phyloP scores from a whole-genome alignment of 1,140 invertebrate genomes.

The Zophobas atratus region DNA sequence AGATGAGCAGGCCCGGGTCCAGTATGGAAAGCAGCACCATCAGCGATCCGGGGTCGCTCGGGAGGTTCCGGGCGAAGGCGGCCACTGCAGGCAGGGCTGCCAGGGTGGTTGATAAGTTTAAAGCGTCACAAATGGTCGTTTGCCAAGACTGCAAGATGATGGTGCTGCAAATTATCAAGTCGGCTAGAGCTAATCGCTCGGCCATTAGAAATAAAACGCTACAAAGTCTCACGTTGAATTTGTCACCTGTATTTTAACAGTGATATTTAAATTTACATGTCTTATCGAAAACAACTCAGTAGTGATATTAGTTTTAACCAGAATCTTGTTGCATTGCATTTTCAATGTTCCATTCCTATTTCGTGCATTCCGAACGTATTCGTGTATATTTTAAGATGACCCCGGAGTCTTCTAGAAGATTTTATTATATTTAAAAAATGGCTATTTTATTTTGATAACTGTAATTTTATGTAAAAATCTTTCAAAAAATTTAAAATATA shows the following conservation, averaged over 20 bases:
- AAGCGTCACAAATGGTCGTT: slow-evolving; percentile 72
- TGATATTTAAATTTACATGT: slow-evolving; percentile 24
- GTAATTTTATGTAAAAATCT: slow-evolving; percentile 53
- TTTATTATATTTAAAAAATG: slow-evolving; percentile 55
- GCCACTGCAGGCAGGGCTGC: slow-evolving; percentile 54
- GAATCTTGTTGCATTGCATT: slow-evolving; percentile 34
- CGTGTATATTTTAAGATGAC: slow-evolving; percentile 45
- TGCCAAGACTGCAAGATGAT: slow-evolving; percentile 96
- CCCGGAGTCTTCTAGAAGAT: slow-evolving; percentile 43
- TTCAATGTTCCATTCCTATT: slow-evolving; percentile 45
- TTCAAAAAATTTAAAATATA: slow-evolving; percentile 43
- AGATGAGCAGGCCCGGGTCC: slow-evolving; percentile 70
- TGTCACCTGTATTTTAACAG: slow-evolving; percentile 83
- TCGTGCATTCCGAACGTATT: slow-evolving; percentile 30
- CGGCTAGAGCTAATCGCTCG: slow-evolving; percentile 83
- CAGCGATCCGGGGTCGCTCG: slow-evolving; percentile 48
- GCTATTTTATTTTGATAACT: slow-evolving; percentile 57
- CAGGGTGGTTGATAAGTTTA: slow-evolving; percentile 56
- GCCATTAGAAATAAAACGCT: slow-evolving; percentile 85
- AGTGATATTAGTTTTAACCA: slow-evolving; percentile 56
- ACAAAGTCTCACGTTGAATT: slow-evolving; percentile 84
- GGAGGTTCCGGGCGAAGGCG: slow-evolving; percentile 59
- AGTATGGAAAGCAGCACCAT: slow-evolving; percentile 56
- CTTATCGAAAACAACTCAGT: slow-evolving; percentile 47
- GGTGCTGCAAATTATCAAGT: slow-evolving; percentile 94